These are phyloP conservation scores for Gandaritis pyraliata DNA, from an alignment of 2,888 invertebrate genomes.

Conservation along the genomic window DNA sequence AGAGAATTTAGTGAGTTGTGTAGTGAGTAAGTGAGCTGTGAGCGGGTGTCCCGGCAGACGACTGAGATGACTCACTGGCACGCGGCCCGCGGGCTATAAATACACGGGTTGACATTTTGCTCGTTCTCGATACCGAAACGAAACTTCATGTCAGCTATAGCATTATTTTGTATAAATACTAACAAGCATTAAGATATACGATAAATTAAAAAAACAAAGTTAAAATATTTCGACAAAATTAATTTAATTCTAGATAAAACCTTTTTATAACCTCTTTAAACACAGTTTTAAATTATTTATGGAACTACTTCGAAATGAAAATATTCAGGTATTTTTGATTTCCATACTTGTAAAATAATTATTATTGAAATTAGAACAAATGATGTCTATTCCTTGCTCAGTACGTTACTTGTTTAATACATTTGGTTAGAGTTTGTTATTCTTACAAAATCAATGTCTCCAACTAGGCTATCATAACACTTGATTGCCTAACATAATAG, in stretches of 20 bases:
- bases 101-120: constrained; percentile 80
- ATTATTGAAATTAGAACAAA: no score
- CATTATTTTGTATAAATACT: constrained; percentile 8
- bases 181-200: background rate
- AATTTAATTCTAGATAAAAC: no score
- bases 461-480: constrained; percentile 36
- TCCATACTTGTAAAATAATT: no score
- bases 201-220: constrained; percentile 3
- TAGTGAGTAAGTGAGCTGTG: constrained; percentile 48
- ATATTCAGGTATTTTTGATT: no score
- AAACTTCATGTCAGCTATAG: constrained; percentile 52
- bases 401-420: background rate
- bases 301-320: no score
- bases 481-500: constrained; percentile 37
- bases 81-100: constrained; percentile 71
- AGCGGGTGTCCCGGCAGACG: constrained; percentile 76
- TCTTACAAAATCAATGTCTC: constrained; percentile 39
- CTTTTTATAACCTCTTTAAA: no score
- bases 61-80: constrained; percentile 72
- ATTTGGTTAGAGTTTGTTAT: constrained; percentile 22
- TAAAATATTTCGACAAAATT: background rate
- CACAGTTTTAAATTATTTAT: no score
- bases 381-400: no score
- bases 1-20: constrained; percentile 51
- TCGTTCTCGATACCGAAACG: constrained; percentile 70